These are phyloP conservation scores for Vultur gryphus DNA, from an alignment of 2,797 vertebrate genomes.

Conservation along the genomic window DNA sequence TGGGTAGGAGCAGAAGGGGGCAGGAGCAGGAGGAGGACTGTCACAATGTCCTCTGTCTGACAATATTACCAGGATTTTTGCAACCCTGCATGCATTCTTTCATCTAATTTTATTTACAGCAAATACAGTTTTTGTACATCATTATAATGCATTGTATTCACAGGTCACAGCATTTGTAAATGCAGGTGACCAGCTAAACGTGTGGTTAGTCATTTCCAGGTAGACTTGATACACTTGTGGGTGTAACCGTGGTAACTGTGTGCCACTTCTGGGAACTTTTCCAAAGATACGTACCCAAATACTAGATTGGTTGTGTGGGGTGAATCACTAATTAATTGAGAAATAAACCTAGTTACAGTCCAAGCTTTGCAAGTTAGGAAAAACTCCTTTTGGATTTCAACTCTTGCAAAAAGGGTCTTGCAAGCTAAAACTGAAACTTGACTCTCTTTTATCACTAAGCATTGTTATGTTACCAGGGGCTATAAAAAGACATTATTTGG, in stretches of 20 bases:
- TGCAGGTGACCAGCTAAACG: background rate
- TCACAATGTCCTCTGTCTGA: background rate
- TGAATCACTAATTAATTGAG: background rate
- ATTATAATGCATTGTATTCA: background rate
- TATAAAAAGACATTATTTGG: background rate
- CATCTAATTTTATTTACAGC: background rate
- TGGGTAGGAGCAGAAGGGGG: background rate
- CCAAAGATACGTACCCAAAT: background rate
- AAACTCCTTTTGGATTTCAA: background rate
- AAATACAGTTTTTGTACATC: background rate
- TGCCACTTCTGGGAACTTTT: background rate
- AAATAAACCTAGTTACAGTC: background rate
- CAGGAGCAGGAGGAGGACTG: background rate
- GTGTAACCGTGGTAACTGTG: background rate
- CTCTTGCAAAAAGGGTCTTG: background rate
- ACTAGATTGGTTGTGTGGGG: background rate
- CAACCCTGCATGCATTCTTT: background rate
- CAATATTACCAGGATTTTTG: background rate
- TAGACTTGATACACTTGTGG: background rate
- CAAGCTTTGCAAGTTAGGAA: background rate
- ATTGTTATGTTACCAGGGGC: background rate
- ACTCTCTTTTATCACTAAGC: background rate
- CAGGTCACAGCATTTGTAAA: background rate
- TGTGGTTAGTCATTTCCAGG: background rate
- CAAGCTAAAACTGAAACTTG: background rate